A percentile compares a stretch with the other conserved stretches of the same genome.
Conservation (phyloP, 2,113 vertebrate species). For the Saguinus imperator region DNA sequence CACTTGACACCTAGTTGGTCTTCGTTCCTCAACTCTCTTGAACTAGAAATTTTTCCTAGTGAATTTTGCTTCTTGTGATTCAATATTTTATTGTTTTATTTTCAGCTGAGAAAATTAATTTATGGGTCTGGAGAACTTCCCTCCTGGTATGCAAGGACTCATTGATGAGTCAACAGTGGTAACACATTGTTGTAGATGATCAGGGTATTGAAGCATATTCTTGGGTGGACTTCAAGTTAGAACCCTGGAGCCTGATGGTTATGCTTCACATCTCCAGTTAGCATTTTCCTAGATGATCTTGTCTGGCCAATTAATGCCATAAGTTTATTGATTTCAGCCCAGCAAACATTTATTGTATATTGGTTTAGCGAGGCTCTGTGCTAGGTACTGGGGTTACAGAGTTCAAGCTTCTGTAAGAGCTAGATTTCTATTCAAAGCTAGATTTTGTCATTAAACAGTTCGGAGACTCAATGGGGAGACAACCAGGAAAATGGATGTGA, state of each 20-base stretch:
- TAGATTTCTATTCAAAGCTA: background rate
- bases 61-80: background rate
- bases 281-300: background rate
- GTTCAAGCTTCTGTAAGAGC: background rate
- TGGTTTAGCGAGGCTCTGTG: background rate
- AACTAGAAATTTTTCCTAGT: background rate
- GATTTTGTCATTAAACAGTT: background rate
- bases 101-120: background rate
- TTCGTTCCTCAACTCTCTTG: background rate
- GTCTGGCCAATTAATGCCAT: background rate
- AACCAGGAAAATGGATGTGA: background rate
- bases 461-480: background rate
- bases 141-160: background rate
- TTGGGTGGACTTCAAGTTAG: background rate
- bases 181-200: background rate
- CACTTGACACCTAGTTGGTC: background rate
- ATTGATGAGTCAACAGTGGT: background rate
- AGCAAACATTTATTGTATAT: background rate
- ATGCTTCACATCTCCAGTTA: background rate
- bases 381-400: background rate
- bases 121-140: background rate
- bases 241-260: background rate
- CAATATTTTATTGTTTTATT: background rate
- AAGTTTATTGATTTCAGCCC: background rate
- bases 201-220: background rate